These are phyloP conservation scores for Ranitomeya imitator DNA, from an alignment of 2,113 vertebrate species.

Conservation along the genomic window DNA sequence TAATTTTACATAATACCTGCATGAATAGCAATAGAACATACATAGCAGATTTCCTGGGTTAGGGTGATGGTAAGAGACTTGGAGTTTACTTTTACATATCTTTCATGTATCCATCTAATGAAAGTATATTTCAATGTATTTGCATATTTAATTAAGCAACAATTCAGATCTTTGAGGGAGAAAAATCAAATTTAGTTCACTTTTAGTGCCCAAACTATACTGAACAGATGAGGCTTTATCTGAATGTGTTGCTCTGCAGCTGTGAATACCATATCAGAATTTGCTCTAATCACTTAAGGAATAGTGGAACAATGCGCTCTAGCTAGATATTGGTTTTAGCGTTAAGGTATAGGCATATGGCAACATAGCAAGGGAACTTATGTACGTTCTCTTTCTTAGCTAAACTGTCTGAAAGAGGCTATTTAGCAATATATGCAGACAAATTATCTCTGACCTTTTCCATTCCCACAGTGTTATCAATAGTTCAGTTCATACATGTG, in stretches of 20 bases:
- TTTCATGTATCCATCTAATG: background rate
- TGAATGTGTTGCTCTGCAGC: background rate
- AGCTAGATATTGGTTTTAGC: background rate
- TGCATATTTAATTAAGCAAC: background rate
- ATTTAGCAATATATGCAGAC: background rate
- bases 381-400: background rate
- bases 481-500: background rate
- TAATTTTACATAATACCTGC: background rate
- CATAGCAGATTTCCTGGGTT: background rate
- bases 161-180: background rate
- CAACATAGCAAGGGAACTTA: background rate
- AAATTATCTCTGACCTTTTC: background rate
- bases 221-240: background rate
- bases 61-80: background rate
- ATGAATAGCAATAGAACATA: constrained; percentile 14
- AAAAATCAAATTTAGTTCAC: background rate
- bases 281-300: background rate
- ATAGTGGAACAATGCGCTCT: background rate
- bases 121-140: background rate
- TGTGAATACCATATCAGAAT: background rate
- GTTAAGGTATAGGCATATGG: background rate
- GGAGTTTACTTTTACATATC: background rate
- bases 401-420: background rate
- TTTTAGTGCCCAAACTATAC: background rate
- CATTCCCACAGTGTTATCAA: background rate